phyloP scores from a whole-genome alignment of 2,888 invertebrate species.

The Drosophila maculinotata region DNA sequence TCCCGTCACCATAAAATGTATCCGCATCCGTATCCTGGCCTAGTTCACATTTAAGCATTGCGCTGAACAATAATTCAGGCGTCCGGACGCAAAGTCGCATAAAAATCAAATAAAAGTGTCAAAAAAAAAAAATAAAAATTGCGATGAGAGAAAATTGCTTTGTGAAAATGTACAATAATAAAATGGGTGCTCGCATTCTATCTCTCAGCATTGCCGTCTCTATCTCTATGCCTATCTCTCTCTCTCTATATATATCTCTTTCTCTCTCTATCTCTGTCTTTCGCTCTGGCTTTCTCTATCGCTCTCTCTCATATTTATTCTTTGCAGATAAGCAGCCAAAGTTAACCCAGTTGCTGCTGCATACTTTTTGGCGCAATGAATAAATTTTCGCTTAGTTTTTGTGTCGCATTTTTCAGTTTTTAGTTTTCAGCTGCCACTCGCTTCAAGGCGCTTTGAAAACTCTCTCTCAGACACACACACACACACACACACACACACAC shows the following conservation, averaged over 20 bases:
- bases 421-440: slow-evolving; percentile 23
- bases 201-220: neutral
- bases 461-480: too few relatives aligned
- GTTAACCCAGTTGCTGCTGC: slow-evolving; percentile 63
- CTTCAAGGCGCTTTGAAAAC: slow-evolving; percentile 30
- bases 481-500: neutral
- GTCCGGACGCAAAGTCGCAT: slow-evolving; percentile 60
- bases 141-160: slow-evolving; percentile 21
- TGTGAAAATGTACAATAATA: slow-evolving; percentile 57
- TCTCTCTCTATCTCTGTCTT: too few relatives aligned
- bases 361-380: slow-evolving; percentile 64
- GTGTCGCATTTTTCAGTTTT: slow-evolving; percentile 42
- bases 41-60: slow-evolving; percentile 73
- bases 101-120: slow-evolving; percentile 76
- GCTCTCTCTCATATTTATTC: neutral
- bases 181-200: slow-evolving; percentile 25
- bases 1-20: slow-evolving; percentile 16
- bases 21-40: slow-evolving; percentile 61
- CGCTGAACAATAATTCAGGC: slow-evolving; percentile 72
- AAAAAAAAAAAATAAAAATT: slow-evolving; percentile 30
- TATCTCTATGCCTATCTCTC: neutral
- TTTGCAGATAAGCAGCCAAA: slow-evolving; percentile 35
- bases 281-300: neutral
- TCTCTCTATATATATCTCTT: neutral
- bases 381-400: slow-evolving; percentile 68